Percentiles rank a stretch among this genome's conserved stretches.
Evolutionary conservation across 2,113 vertebrate species (phyloP).

Genomic region (Zapus hudsonius): DNA sequence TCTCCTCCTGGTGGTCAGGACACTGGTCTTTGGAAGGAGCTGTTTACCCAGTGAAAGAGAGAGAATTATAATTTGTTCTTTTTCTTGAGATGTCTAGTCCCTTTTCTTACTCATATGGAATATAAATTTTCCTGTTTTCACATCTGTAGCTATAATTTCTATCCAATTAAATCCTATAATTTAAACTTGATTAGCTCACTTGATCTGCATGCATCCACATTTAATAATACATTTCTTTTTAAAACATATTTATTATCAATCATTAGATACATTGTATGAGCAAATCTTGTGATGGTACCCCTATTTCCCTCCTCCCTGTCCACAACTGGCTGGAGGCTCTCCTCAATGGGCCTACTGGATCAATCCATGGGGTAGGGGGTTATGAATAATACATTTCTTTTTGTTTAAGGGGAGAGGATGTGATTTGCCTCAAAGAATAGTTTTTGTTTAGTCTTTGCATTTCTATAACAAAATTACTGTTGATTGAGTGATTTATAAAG

Average conservation of each 20-base stretch:
- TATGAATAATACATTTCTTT: too few relatives aligned
- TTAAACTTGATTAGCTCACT: neutral
- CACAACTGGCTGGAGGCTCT: too few relatives aligned
- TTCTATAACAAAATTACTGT: neutral
- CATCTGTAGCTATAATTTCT: neutral
- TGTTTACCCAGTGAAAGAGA: neutral
- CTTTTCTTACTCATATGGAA: too few relatives aligned
- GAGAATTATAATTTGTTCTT: too few relatives aligned
- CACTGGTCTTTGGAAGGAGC: neutral
- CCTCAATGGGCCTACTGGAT: too few relatives aligned
- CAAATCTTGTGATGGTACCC: too few relatives aligned
- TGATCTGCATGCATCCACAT: neutral
- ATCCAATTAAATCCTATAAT: neutral
- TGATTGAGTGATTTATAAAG: neutral
- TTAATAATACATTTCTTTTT: neutral
- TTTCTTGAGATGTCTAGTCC: too few relatives aligned
- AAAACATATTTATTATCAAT: too few relatives aligned
- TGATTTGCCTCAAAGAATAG: neutral
- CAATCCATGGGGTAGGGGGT: too few relatives aligned
- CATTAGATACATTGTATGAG: too few relatives aligned
- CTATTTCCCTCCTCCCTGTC: too few relatives aligned
- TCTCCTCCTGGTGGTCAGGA: neutral
- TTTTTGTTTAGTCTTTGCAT: neutral
- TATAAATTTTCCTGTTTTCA: too few relatives aligned
- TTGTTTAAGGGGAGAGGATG: neutral